Evolutionary conservation across 2,888 invertebrate genomes (phyloP), one percentile per base, ranked within the genome.

Genomic region (Pyrrhia umbra): DNA sequence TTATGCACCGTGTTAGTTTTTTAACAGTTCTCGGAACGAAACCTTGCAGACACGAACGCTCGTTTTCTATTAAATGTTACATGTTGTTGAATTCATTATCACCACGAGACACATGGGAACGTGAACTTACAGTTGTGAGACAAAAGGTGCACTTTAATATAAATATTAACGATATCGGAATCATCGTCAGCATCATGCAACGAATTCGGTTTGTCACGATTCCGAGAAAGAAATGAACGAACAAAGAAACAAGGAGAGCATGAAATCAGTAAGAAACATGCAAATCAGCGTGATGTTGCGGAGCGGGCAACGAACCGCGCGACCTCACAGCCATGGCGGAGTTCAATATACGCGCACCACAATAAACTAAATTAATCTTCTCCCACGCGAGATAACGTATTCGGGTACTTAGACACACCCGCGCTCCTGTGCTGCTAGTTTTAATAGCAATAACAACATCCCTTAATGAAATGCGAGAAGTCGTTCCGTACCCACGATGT

Each of bases 241-340:
- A 85, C 85, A 88, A 89, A 86, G 85, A 83, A 83, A 84, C 86
- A 84, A 87, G 83, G 80, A 80, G 83, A 83, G 83, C 86, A 86
- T 84, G 82, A 85, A 88, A 88, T 88, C 83, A 74, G 76, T 80
- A 75, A 80, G 83, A 81, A 83, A 89, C 87, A 91, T 90, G 90
- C 90, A 91, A 92, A 89, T 89, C 87, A 85, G 80, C 81, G 81
- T 88, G 85, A 90, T 89, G 87, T 81, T 46, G 79, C 81, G 71
- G 73, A 76, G 76, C 85, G 90, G 87, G 64, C 90, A 79, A 84
- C 85, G 90, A 90, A 88, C 90, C 79, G 75, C 60, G 75, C 84
- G 87, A 88, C 87, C 87, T 82, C 81, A 74, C 66, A 56, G 56
- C 64, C 70, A 56, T 59, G 51, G 42, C 59, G 63, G 54, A 50